Evolutionary conservation across 2,888 invertebrate genomes (phyloP), one percentile per base, ranked within the genome.

Genomic region (Chymomyza caudatula): DNA sequence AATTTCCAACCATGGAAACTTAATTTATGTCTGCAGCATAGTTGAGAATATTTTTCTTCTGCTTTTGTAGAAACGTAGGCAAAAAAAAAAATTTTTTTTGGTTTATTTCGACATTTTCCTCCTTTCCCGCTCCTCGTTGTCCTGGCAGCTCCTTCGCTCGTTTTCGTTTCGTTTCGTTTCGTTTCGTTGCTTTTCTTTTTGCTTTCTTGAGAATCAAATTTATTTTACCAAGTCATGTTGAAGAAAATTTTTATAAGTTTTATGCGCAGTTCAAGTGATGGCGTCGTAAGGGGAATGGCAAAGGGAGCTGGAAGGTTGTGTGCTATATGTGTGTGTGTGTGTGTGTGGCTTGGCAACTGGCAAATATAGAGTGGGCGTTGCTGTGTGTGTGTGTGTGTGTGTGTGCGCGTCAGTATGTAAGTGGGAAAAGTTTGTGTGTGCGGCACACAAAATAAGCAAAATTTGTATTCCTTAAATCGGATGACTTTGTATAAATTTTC

Each of bases 1-100:
- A 88, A 89, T 88, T 88, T 89, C 89, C 89, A 89, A 88, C 88
- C 89, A 90, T 89, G 89, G 89, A 90, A 89, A 90, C 90, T 89
- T 89, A 90, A 90, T 89, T 89, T 89, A 89, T 89, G 89, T 89
- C 88, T 89, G 88, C 88, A 88, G 81, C 88, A 88, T 86, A 88
- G 88, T 87, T 87, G 86, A 86, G 88, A 89, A 88, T 87, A 87
- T 88, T 87, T 87, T 86, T 82, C 85, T 87, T 85, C 77, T 75
- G 76, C 78, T 73, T 78, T 63, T 67, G 57, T 54, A 47, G 69
- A 71, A 73, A 77, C 80, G 83, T 73, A 72, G 74, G 74, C 69
- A 69, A 76, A 84, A 85, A 71, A 85, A 71, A 71, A 75, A 72
- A 63, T 77, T 80, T 80, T 82, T 66, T 80, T 83, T 66, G 81